Evolutionary conservation across 1,140 invertebrate species (phyloP), one percentile per base, ranked within the genome.

Genomic region (Pachyrhynchus sulphureomaculatus): DNA sequence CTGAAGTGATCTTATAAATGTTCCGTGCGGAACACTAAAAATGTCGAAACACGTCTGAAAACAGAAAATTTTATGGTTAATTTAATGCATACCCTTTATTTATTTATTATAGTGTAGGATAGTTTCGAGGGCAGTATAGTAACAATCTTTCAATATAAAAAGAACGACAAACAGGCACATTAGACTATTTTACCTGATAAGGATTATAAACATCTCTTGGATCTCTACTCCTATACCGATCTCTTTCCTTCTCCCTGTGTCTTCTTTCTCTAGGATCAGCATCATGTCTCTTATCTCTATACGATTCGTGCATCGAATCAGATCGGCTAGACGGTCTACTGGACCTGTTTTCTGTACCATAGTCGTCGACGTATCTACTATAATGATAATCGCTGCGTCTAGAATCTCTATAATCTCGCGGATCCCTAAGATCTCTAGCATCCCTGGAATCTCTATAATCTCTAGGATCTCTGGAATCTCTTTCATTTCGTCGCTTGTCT

Each of bases 281-380:
- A 26, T 73, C 72, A 12, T 72, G 65, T 47, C 71, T 70, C 53
- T 68, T 67, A 26, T 73, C 75, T 44, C 72, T 59, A 54, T 82
- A 82, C 0, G 80, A 79, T 56, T 82, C 76, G 76, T 68, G 80
- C 77, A 70, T 71, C 2, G 75, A 76, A 68, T 76, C 75, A 1
- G 80, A 80, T 70, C 81, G 76, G 64, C 81, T 82, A 2, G 82
- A 81, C 24, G 81, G 79, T 48, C 81, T 23, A 20, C 57, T 67
- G 4, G 69, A 68, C 32, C 72, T 67, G 32, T 61, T 55, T 4
- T 72, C 68, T n/a, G 64, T 26, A 8, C 82, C 79, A 53, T 80
- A 79, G 15, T 81, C 78, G 17, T 72, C 72, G 1, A 72, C 74
- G n/a, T 79, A 78, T 37, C 79, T 74, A 39, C 75, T 75, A 41